Evolutionary conservation across 2,797 vertebrate genomes (phyloP), one percentile per base, ranked within the genome.

Genomic region (Periparus ater): DNA sequence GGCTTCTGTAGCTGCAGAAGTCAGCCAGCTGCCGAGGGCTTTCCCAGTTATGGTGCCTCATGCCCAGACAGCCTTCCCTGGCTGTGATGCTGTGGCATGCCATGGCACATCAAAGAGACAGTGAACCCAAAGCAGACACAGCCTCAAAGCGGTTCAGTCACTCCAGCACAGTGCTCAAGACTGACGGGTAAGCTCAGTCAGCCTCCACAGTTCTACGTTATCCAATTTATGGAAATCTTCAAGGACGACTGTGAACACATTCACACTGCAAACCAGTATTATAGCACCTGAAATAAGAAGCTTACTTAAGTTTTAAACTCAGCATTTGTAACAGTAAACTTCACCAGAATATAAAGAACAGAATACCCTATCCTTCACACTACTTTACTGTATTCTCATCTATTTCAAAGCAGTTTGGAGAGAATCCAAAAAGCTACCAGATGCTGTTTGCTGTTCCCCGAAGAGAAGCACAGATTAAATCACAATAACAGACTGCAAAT

Each of bases 341-440:
- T 62, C 25, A 75, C 5, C 17, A 63, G 57, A 86, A 66, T 30
- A 32, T 10, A 62, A 81, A 85, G 30, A 77, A 81, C 7, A 68
- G 67, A 70, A 58, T 29, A 55, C 5, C 10, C n/a, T 62, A 81
- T 73, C 72, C 34, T 85, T 79, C 88, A 54, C 2, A 17, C 30
- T 57, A 26, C 75, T 90, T 85, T 30, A 22, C 61, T 82, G 55
- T 40, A 55, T 36, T 88, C 86, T 66, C 58, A 74, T 92, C 50
- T 86, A 77, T 94, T 92, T 92, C 82, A 89, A 65, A 74, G 86
- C 77, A 38, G n/a, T 93, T 94, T 96, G 92, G 92, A 97, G 62
- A 27, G 58, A 93, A 86, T 88, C 84, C 95, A 95, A 89, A 95
- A 72, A 94, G 57, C 79, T 70, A 94, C 91, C 95, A 97, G 94